Base-by-base conservation (phyloP, 2,888 invertebrate species). In the Caenorhabditis sp. region DNA sequence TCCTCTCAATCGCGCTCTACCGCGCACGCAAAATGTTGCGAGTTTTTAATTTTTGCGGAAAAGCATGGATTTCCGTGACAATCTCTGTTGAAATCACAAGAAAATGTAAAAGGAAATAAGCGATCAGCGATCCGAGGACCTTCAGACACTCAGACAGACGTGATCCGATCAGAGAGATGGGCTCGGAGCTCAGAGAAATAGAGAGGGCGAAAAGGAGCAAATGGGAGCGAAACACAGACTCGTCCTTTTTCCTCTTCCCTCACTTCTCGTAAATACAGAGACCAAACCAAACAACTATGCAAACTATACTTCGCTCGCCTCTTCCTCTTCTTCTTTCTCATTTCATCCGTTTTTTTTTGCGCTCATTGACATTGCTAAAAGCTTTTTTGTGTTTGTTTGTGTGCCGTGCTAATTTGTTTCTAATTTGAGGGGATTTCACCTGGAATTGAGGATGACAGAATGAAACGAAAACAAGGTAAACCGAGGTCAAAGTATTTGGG, bases 211-310 rank as follows among this genome's bases (percentile, higher is more conserved):
- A 32, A 32, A 53, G 24, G 26, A 39, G 48, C 39, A 45, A 48
- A 15, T 30, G 11, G 26, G 20, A 6, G 11, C n/a, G 20, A 30
- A 50, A 50, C 50, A 62, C 62, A 52, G 26, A 50, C 32, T 43
- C 50, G 30, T 22, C 37, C n/a, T 35, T 46, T 59, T 22, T 39
- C 27, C 27, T 39, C 13, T 35, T 35, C 35, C 13, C 35, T 35
- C 35, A 35, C 13, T 35, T 35, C 35, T 35, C 41, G 41, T 9
- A 46, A 46, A 46, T 46, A 46, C 46, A 46, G 46, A 43, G 43
- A 43, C 43, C 43, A 46, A 46, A 46, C 46, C 46, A 46, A 46
- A 46, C 46, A 46, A 35, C 35, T 35, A 35, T 35, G 35, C 35
- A 35, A 46, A 46, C 46, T 46, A 46, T 46, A 46, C 46, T 46